Conservation (phyloP, 2,797 vertebrate genomes). For the Oreonectes daqikongensis region DNA sequence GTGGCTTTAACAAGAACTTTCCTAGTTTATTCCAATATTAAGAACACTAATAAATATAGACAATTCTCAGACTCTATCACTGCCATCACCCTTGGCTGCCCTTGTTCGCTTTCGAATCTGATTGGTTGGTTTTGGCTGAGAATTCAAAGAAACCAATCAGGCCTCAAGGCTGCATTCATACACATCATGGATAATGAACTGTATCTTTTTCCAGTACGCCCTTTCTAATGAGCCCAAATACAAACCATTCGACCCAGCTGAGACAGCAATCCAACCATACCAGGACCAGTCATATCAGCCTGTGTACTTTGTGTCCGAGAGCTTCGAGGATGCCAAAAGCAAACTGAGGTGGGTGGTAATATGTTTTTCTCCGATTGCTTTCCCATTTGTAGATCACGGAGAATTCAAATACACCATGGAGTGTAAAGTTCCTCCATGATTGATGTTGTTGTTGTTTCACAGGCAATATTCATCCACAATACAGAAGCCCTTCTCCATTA, state of each 20-base stretch:
- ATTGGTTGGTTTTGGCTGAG: neutral
- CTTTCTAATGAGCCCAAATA: conserved; percentile 83
- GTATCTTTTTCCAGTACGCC: conserved; percentile 70
- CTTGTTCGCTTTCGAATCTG: neutral
- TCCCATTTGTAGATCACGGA: neutral
- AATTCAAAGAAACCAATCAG: neutral
- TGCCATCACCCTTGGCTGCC: neutral
- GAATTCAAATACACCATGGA: neutral
- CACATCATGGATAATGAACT: neutral
- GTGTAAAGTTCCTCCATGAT: neutral
- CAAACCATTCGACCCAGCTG: conserved; percentile 79
- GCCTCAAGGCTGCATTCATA: neutral
- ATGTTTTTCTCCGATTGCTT: neutral
- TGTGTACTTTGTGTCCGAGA: conserved; percentile 86
- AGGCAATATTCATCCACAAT: conserved; percentile 80
- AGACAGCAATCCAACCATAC: conserved; percentile 78
- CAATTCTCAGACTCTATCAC: neutral
- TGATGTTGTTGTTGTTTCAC: neutral
- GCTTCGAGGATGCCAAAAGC: conserved; percentile 82
- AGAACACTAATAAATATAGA: neutral
- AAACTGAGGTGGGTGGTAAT: conserved; percentile 74
- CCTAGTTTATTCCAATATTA: neutral
- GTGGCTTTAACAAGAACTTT: neutral
- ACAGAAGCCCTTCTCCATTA: conserved; percentile 78
- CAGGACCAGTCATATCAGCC: conserved; percentile 85